These are phyloP conservation scores for Standfussiana lucernea DNA, from an alignment of 2,888 invertebrate genomes.

Conservation along the genomic window DNA sequence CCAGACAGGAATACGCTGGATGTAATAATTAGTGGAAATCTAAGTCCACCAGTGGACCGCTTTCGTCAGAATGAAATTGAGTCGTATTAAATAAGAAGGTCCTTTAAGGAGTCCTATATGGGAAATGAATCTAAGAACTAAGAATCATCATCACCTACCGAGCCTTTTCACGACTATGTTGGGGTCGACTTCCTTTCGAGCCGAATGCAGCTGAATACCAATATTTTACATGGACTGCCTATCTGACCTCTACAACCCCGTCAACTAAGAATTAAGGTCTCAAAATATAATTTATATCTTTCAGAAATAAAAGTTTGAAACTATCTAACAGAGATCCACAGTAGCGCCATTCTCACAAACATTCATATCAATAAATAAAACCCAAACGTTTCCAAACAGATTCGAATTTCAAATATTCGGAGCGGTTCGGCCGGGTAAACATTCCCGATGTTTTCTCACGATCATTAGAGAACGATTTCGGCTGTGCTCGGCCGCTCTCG, in stretches of 20 bases:
- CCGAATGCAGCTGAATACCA: background rate
- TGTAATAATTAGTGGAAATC: too few relatives aligned
- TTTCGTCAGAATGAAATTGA: too few relatives aligned
- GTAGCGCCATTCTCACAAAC: slow-evolving; percentile 41
- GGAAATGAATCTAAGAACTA: background rate
- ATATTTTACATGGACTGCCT: background rate
- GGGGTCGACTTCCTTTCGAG: too few relatives aligned
- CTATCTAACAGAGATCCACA: background rate
- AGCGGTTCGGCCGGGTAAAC: slow-evolving; percentile 59
- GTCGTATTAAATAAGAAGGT: too few relatives aligned
- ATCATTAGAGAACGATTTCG: slow-evolving; percentile 72
- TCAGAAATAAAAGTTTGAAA: background rate
- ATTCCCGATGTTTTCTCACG: slow-evolving; percentile 74
- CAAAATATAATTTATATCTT: background rate
- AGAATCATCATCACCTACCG: background rate
- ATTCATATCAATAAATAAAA: slow-evolving; percentile 57
- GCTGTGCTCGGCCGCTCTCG: slow-evolving; percentile 55
- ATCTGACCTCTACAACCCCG: background rate
- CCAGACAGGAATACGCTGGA: background rate
- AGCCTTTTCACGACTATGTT: too few relatives aligned
- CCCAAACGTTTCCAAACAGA: slow-evolving; percentile 61
- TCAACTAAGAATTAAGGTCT: background rate
- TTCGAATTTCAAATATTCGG: slow-evolving; percentile 73
- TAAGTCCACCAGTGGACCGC: too few relatives aligned
- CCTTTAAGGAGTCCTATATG: too few relatives aligned